Percentiles rank a stretch among this genome's conserved stretches.
Evolutionary conservation across 2,113 vertebrate species (phyloP).

Genomic region (Apeltes quadracus): DNA sequence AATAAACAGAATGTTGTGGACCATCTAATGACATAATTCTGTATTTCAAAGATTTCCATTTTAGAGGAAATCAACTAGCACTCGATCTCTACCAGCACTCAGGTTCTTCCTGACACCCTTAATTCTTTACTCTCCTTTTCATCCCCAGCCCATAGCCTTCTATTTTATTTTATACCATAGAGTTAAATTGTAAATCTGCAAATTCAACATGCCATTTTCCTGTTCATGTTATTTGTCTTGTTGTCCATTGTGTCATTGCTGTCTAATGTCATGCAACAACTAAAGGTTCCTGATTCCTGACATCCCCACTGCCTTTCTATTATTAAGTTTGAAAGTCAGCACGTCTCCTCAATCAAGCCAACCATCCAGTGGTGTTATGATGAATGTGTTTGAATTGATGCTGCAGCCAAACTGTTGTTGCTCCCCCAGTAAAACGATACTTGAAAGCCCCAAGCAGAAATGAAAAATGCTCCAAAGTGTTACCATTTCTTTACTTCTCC

Average conservation of each 20-base stretch:
- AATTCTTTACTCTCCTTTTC: no score
- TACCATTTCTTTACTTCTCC: background rate
- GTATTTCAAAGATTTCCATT: background rate
- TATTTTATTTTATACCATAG: no score
- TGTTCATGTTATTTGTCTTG: no score
- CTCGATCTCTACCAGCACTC: background rate
- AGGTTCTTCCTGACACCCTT: background rate
- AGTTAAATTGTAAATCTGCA: no score
- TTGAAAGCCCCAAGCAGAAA: background rate
- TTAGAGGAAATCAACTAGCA: constrained; percentile 1
- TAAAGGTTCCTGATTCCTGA: no score
- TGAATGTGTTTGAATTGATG: constrained; percentile 34
- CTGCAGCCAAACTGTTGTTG: constrained; percentile 25
- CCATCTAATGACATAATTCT: background rate
- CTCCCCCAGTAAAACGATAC: constrained; percentile 3
- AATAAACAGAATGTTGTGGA: constrained; percentile 4
- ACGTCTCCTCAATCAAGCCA: background rate
- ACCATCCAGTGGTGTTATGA: constrained; percentile 8
- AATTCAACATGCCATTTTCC: no score
- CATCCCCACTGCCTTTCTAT: constrained; percentile 13
- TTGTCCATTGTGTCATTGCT: no score
- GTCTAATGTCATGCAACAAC: no score
- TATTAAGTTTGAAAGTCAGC: constrained; percentile 12
- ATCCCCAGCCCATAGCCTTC: no score
- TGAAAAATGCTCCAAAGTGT: background rate